Base-by-base conservation (phyloP, 2,113 vertebrate genomes). In the Phylloscopus whistleri region DNA sequence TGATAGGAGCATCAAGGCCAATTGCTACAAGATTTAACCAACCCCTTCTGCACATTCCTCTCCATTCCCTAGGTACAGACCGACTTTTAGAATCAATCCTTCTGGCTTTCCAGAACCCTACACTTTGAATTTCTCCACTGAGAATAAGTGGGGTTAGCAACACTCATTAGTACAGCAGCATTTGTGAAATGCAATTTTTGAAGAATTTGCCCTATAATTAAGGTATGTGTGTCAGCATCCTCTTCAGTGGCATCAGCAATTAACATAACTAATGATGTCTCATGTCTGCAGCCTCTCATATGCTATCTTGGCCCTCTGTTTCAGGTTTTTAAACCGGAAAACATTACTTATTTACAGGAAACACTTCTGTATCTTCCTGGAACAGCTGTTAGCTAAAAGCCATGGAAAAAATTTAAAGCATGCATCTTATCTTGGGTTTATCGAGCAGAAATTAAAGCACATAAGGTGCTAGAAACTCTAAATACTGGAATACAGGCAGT, bases 141-240 rank as follows among this genome's bases (percentile, higher is more conserved):
- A 93, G 39, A 86, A 41, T 60, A 83, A 91, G 64, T 66, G 66
- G 56, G 55, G 23, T 75, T 83, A 68, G 79, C 84, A 58, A 37
- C 88, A 95, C 56, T 55, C 84, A 85, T 84, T 59, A 69, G 18
- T 69, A 69, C n/a, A 76, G 60, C 63, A 89, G 67, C 64, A 80
- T 83, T 88, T 83, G 79, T 82, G 84, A 95, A 89, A 80, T 0
- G 6, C 33, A 78, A 28, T 68, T 95, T 92, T 73, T 96, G 85
- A 93, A 87, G 52, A 89, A 74, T 85, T 76, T 90, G 72, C 62
- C 90, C 92, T 96, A 27, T 95, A 94, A 94, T 92, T 97, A 94
- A 93, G 79, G 58, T 30, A 52, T 85, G 33, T 70, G 49, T 94
- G 80, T 96, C 93, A 95, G 69, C 90, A 91, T 96, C 81, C 76